Evolutionary conservation across 2,113 vertebrate species (phyloP), one percentile per base, ranked within the genome.

Genomic region (Reinhardtius hippoglossoides): DNA sequence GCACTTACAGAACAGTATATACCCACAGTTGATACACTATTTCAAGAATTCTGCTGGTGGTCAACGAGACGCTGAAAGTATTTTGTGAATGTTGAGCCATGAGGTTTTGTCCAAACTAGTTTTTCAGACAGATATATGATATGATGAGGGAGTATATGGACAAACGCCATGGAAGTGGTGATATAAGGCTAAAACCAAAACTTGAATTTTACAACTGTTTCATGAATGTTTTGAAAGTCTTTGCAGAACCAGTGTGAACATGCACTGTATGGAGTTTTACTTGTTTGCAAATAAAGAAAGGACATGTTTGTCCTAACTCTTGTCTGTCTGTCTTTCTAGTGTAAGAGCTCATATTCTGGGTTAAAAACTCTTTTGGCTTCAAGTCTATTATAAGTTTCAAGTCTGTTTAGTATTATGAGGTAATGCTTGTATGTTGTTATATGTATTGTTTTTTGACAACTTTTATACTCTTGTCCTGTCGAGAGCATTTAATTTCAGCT

Each of bases 221-320:
- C 44, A 63, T 83, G 81, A 86, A 85, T 82, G 81, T 88, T 84
- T 76, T 67, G 61, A 86, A 81, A 78, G 52, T 74, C 81, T 87
- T 83, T 83, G 78, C 76, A 84, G 74, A 82, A 85, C 59, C 80
- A 67, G 71, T 85, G 48, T 83, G 63, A 59, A 66, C 62, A 70
- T 70, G 15, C 59, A 74, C 60, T 86, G 85, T 87, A 82, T 55
- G 46, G 71, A 80, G 73, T 86, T 91, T 78, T 81, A 89, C 84
- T 82, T 88, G 84, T 91, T 89, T 90, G 85, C 84, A 84, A 92
- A 92, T 90, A 92, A 92, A 94, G 55, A 73, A 15, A 69, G 35
- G 66, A 68, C 13, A 44, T 7, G 12, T 50, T 78, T 67, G 67
- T 80, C 63, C 65, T 48, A 56, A 24, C 26, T 68, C 2, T 1